phyloP scores from a whole-genome alignment of 2,888 invertebrate species.

The Pristionchus japonicus region DNA sequence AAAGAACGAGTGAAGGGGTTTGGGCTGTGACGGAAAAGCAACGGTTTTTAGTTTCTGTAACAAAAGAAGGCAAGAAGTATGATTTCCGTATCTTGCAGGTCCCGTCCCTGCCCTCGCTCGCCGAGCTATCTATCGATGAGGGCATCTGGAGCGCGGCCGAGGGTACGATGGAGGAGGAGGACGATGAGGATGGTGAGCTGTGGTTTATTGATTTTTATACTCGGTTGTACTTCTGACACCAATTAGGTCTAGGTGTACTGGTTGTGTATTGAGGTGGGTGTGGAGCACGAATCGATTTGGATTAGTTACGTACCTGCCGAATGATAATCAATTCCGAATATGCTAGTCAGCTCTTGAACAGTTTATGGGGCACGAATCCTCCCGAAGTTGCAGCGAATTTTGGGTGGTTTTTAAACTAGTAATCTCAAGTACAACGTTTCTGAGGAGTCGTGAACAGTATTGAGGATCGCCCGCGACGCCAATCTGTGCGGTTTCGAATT shows the following conservation, averaged over 20 bases:
- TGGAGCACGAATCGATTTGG: neutral
- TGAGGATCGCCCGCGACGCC: too few relatives aligned
- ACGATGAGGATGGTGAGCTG: neutral
- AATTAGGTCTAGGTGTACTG: neutral
- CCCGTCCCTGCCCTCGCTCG: slow-evolving; percentile 15
- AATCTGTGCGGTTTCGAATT: neutral
- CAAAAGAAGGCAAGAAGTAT: too few relatives aligned
- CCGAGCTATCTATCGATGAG: slow-evolving; percentile 24
- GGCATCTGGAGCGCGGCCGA: slow-evolving; percentile 9
- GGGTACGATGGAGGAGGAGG: neutral
- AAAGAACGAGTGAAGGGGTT: neutral
- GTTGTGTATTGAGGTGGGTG: neutral
- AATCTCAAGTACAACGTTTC: too few relatives aligned
- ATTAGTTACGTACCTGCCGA: too few relatives aligned
- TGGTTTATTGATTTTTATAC: neutral
- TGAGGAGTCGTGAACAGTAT: too few relatives aligned
- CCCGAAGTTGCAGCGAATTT: too few relatives aligned
- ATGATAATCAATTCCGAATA: neutral
- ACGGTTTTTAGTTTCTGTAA: too few relatives aligned
- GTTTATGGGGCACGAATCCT: neutral
- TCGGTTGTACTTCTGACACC: neutral
- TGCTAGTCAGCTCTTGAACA: neutral
- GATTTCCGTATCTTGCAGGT: too few relatives aligned
- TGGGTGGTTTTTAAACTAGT: too few relatives aligned
- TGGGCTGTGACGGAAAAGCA: too few relatives aligned